Percentiles rank a stretch among this genome's conserved stretches.
These are phyloP conservation scores for Acanthisitta chloris DNA, from an alignment of 2,113 vertebrate species.

Conservation along the genomic window DNA sequence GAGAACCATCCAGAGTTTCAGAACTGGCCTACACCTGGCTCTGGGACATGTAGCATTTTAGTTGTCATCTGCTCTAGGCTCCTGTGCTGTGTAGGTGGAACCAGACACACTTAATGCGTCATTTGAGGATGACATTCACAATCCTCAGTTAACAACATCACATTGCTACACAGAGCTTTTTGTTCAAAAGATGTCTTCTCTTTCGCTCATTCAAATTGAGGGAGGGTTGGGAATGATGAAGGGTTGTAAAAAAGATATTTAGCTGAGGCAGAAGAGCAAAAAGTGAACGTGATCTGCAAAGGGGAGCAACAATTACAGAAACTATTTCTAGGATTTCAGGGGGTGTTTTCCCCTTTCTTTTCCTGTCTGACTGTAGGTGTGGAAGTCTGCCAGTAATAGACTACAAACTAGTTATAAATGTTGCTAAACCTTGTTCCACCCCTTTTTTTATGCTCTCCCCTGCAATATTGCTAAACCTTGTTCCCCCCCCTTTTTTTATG, in stretches of 20 bases:
- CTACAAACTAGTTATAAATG: background rate
- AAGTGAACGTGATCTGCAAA: background rate
- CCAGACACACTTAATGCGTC: fast-evolving
- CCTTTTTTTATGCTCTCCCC: fast-evolving
- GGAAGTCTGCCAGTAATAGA: background rate
- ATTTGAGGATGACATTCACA: background rate
- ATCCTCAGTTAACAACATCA: background rate
- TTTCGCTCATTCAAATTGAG: background rate
- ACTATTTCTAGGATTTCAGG: background rate
- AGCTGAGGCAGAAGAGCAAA: background rate
- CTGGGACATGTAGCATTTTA: background rate
- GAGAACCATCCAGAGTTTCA: background rate
- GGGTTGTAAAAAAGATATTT: background rate
- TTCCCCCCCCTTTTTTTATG: background rate
- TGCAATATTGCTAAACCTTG: background rate
- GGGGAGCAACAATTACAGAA: background rate
- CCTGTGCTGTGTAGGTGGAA: background rate
- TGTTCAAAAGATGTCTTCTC: background rate
- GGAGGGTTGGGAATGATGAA: background rate
- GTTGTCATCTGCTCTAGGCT: background rate
- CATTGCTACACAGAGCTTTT: too few relatives aligned
- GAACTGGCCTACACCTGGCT: background rate
- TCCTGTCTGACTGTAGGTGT: background rate
- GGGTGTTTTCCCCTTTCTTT: background rate
- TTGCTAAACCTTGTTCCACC: background rate